phyloP scores from a whole-genome alignment of 2,113 vertebrate genomes.

The Xyliphius kryptos region DNA sequence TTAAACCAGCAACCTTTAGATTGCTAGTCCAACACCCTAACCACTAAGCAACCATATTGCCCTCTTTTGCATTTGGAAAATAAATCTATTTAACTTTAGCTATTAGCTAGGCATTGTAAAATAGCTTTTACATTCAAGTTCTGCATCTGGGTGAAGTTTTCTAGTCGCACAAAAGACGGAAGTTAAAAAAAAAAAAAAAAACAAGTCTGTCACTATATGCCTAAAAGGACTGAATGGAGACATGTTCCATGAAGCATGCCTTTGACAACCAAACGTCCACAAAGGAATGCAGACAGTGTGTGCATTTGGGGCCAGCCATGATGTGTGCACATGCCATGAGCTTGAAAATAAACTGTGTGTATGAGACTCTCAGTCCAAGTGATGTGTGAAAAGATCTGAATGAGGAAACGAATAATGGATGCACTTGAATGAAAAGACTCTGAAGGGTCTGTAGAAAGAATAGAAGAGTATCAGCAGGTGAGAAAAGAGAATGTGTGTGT shows the following conservation, averaged over 20 bases:
- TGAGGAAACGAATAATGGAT: constrained; percentile 21
- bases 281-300: constrained; percentile 18
- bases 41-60: too few species aligned
- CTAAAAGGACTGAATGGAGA: constrained; percentile 25
- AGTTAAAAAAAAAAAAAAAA: constrained; percentile 8
- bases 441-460: constrained; percentile 1
- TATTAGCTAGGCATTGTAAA: neutral
- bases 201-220: constrained; percentile 16
- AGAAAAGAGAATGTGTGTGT: constrained; percentile 5
- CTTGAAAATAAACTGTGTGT: constrained; percentile 10
- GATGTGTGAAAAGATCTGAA: constrained; percentile 14
- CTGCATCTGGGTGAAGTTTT: constrained; percentile 1
- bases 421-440: constrained; percentile 14
- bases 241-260: constrained; percentile 16
- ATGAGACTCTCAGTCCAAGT: constrained; percentile 1
- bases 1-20: too few species aligned
- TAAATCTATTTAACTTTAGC: too few species aligned
- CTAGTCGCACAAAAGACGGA: neutral
- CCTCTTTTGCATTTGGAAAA: too few species aligned
- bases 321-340: neutral
- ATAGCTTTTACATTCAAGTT: neutral
- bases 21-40: too few species aligned
- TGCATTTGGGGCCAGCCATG: constrained; percentile 9
- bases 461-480: constrained; percentile 12
- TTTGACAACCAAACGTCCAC: constrained; percentile 23